Conservation (phyloP, 2,797 vertebrate genomes). For the Alcedo quadribrachys region DNA sequence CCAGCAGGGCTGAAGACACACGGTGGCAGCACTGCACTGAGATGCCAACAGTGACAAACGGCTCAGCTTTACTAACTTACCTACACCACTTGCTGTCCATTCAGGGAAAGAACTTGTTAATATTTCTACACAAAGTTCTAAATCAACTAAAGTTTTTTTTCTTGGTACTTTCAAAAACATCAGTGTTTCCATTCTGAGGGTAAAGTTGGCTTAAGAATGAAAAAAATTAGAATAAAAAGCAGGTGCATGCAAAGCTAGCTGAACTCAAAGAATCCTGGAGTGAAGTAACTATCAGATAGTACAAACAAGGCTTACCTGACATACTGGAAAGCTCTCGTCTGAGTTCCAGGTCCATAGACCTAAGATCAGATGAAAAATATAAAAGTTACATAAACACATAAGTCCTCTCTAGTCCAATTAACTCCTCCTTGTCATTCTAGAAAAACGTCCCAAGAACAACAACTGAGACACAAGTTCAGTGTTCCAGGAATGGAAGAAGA, state of each 20-base stretch:
- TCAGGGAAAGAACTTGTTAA: not conserved
- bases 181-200: not conserved
- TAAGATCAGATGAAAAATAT: constrained; percentile 58
- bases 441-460: not conserved
- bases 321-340: constrained; percentile 97
- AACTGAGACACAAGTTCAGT: not conserved
- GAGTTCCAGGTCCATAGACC: constrained; percentile 96
- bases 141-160: not conserved
- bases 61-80: not conserved
- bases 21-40: constrained; percentile 72
- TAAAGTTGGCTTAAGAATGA: not conserved
- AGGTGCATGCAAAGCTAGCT: not conserved
- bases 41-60: not conserved
- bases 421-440: not conserved
- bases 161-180: not conserved
- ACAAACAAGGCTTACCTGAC: constrained; percentile 86
- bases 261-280: not conserved
- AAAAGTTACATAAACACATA: not conserved
- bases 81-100: not conserved
- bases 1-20: not conserved
- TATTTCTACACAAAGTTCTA: not conserved
- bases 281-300: not conserved
- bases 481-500: not conserved
- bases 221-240: not conserved
- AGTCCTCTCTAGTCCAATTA: not conserved